A percentile compares a stretch with the other conserved stretches of the same genome.
These are phyloP conservation scores for Cervus canadensis DNA, from an alignment of 2,113 vertebrate genomes.

Conservation along the genomic window DNA sequence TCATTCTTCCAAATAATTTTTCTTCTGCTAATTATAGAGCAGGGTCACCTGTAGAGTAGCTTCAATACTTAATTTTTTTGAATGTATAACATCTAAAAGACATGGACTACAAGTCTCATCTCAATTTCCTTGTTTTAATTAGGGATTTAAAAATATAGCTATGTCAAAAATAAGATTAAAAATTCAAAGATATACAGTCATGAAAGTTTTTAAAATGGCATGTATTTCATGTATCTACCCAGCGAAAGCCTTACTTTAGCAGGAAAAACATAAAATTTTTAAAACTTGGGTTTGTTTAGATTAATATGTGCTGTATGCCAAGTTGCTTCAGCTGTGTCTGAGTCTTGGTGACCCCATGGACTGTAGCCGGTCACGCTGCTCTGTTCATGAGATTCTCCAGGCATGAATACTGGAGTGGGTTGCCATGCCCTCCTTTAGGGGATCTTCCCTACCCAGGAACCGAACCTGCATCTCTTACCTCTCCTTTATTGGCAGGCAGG, in stretches of 20 bases:
- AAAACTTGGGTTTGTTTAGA: neutral
- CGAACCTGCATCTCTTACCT: neutral
- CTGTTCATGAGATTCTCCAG: neutral
- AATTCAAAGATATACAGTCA: neutral
- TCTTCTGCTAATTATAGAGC: conserved; percentile 10
- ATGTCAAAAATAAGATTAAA: neutral
- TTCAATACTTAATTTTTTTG: neutral
- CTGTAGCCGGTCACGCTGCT: neutral
- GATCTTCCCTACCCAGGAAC: neutral
- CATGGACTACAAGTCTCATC: neutral
- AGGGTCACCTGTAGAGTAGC: neutral
- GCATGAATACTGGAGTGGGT: neutral
- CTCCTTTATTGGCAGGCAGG: neutral
- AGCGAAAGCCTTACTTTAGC: neutral
- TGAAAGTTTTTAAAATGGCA: neutral
- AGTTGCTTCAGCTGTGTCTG: neutral
- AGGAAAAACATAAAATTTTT: neutral
- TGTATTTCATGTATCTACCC: neutral
- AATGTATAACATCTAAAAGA: neutral
- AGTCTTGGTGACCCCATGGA: neutral
- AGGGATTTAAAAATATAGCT: neutral
- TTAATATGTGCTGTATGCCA: neutral
- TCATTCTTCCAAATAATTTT: neutral
- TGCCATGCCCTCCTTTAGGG: neutral
- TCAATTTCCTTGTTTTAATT: neutral